Base-by-base conservation (phyloP, 2,888 invertebrate genomes). In the Euzophera pinguis region DNA sequence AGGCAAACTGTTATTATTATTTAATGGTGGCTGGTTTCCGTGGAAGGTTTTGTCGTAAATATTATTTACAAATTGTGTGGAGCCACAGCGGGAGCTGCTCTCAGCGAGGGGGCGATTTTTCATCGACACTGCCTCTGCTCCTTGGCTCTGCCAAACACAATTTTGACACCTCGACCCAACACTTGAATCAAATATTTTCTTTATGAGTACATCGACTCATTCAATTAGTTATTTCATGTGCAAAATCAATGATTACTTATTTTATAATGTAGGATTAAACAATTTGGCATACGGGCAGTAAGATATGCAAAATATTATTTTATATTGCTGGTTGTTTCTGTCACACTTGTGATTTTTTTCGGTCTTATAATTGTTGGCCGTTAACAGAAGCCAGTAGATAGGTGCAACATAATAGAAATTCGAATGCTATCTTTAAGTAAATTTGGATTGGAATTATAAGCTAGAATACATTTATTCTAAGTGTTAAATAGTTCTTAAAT, bases 71-170 rank as follows among this genome's bases (percentile, higher is more conserved):
- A 86, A 81, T 86, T 86, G 84, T 82, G 78, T 72, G 73, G 72
- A 73, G 69, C 74, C 87, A 47, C 88, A 84, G 87, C 88, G 78
- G 88, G 87, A 67, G 82, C 73, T 62, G 69, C 69, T 71, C 88
- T 70, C 89, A 84, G 89, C 86, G 74, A 83, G 87, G 84, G 88
- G 87, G 75, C 89, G 78, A 89, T 88, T 86, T 87, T 82, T 89
- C 89, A 86, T 81, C 80, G 72, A 71, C 69, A 71, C 76, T 78
- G 79, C 83, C 84, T 84, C 77, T 69, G 76, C 81, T 76, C 83
- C 84, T 84, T 77, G 68, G 76, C 81, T 76, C 73, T 78, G 81
- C 81, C 84, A 84, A 82, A 87, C 84, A 84, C 81, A 89, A 85
- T 89, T 88, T 90, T 89, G 89, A 90, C 89, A 90, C 89, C 87